Base-by-base conservation (phyloP, 1,140 invertebrate species). In the Cyphomyrmex costatus region DNA sequence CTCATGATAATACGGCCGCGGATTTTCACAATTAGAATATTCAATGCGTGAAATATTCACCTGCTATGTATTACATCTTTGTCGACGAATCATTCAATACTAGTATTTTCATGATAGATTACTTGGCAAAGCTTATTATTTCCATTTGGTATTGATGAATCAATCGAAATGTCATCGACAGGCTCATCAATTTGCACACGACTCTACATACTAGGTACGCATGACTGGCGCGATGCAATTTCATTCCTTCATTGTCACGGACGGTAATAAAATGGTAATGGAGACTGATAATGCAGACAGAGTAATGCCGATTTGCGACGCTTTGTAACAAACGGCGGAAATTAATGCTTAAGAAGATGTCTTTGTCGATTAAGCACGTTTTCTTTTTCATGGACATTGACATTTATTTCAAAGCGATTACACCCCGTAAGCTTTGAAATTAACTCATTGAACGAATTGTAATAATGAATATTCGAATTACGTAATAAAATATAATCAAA, bases 41-140 rank as follows among this genome's bases (percentile, higher is more conserved):
- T 76, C 77, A 61, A 16, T 66, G 63, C 63, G 21, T 77, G 70
- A 80, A 76, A 73, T 74, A 77, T 86, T 74, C 68, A 85, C 61
- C 30, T 68, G 73, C 68, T 83, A 65, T 68, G 70, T 60, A 42
- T 61, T 63, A 51, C n/a, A 30, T 24, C 42, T 70, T 68, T 78
- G 76, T 58, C 46, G 46, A 51, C 27, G 46, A 80, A 85, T 85
- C 66, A 77, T 80, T 61, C 83, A 56, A 85, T 90, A 90, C 90
- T 79, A 71, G 82, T 65, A 71, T 90, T 86, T 86, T 86, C 89
- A 83, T 84, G 89, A 82, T 78, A 90, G 86, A 90, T 90, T 88
- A 90, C 89, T 80, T 46, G 56, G 86, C n/a, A 83, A 83, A 90
- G 88, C 82, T 83, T 85, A 82, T 91, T 90, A 88, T 88, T 90